phyloP scores from a whole-genome alignment of 2,113 vertebrate genomes.

The Malurus cyaneus region DNA sequence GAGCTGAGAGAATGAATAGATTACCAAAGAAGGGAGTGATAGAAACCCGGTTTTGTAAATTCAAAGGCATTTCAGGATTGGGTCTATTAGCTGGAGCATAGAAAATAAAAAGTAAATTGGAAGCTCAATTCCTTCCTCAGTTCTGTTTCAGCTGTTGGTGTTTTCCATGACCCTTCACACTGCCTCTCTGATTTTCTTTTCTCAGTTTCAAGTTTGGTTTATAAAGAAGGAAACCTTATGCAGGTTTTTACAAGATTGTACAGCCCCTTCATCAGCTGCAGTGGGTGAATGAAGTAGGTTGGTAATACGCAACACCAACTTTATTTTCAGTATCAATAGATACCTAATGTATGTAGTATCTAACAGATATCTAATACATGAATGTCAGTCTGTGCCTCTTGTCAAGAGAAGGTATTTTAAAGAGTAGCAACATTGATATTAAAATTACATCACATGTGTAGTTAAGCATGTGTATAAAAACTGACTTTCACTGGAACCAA shows the following conservation, averaged over 20 bases:
- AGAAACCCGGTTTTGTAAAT: neutral
- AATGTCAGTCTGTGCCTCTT: neutral
- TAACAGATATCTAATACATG: neutral
- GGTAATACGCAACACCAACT: neutral
- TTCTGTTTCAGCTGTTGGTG: neutral
- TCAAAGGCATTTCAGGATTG: neutral
- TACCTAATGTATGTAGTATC: too few species aligned
- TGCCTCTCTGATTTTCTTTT: neutral
- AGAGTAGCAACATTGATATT: neutral
- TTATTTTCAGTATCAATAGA: neutral
- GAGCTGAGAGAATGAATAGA: accelerated
- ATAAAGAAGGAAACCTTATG: neutral
- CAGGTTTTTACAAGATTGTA: neutral
- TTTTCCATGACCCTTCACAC: neutral
- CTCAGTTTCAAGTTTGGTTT: neutral
- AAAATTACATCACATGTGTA: neutral
- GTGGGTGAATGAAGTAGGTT: neutral
- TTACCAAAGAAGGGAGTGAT: neutral
- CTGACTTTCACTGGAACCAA: neutral
- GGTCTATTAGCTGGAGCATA: neutral
- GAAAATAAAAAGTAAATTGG: neutral
- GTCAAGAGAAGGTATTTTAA: neutral
- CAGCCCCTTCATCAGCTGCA: neutral
- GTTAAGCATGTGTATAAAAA: neutral
- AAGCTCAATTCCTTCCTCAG: neutral